These are phyloP conservation scores for Xylocampa areola DNA, from an alignment of 2,888 invertebrate genomes.

Conservation along the genomic window DNA sequence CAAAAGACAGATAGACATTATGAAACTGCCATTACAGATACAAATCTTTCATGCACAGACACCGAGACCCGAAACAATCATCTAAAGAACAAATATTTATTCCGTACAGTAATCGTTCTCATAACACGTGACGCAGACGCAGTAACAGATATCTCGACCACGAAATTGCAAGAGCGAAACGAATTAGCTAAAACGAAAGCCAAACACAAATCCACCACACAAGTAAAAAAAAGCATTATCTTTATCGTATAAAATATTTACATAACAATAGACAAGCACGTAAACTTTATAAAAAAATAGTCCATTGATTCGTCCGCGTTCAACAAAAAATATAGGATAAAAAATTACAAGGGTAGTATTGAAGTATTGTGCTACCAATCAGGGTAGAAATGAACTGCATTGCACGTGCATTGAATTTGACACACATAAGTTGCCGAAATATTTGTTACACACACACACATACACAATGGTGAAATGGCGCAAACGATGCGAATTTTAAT, in stretches of 20 bases:
- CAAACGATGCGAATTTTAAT: background rate
- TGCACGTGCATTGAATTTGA: constrained; percentile 50
- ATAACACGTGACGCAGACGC: too few relatives aligned
- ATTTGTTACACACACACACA: constrained; percentile 7
- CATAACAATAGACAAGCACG: constrained; percentile 25
- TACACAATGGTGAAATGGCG: background rate
- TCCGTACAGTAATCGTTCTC: too few relatives aligned
- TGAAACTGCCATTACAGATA: too few relatives aligned
- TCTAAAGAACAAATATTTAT: too few relatives aligned
- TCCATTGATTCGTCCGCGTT: constrained; percentile 32
- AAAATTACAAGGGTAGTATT: constrained; percentile 38
- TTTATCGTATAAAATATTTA: constrained; percentile 23
- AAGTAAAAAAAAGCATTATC: constrained; percentile 1
- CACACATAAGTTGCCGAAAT: constrained; percentile 22
- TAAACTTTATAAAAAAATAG: constrained; percentile 25
- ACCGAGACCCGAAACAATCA: too few relatives aligned
- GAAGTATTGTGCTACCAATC: constrained; percentile 45
- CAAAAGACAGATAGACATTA: too few relatives aligned
- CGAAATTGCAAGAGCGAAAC: background rate
- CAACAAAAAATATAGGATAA: constrained; percentile 6
- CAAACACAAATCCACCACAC: constrained; percentile 7
- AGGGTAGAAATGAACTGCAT: constrained; percentile 9
- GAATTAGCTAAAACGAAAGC: constrained; percentile 1
- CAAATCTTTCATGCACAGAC: too few relatives aligned
- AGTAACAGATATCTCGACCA: too few relatives aligned